These are phyloP conservation scores for Diceros bicornis DNA, from an alignment of 2,797 vertebrate species.

Conservation along the genomic window DNA sequence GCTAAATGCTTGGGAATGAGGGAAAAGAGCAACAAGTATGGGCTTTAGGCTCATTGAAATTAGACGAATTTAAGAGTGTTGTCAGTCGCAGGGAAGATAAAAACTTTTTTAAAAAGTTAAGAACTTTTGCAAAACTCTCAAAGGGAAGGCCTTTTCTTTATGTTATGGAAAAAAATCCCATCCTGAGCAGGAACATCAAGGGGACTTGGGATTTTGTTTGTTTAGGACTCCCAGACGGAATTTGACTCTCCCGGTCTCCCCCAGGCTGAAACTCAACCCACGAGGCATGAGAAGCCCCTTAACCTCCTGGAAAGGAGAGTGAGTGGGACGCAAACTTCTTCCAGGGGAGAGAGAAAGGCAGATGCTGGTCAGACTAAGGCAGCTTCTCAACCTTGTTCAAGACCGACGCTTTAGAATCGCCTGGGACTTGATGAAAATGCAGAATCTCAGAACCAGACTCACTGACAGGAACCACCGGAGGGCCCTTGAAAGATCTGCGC, in stretches of 20 bases:
- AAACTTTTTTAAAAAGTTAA: background rate
- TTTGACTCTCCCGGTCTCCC: too few species aligned
- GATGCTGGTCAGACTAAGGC: background rate
- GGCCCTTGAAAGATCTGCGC: too few species aligned
- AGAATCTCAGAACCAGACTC: too few species aligned
- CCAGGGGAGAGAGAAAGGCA: too few species aligned
- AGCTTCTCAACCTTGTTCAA: background rate
- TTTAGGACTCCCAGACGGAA: background rate
- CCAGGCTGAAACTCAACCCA: too few species aligned
- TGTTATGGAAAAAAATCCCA: too few species aligned
- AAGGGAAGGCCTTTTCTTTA: background rate
- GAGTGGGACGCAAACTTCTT: background rate
- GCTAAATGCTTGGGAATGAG: background rate
- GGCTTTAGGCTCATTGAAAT: rapidly evolving
- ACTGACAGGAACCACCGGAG: too few species aligned
- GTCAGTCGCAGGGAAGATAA: background rate
- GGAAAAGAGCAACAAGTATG: rapidly evolving
- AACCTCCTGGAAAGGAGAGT: background rate
- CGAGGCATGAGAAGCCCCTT: too few species aligned
- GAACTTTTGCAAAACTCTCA: background rate
- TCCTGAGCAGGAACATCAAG: background rate
- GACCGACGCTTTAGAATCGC: background rate
- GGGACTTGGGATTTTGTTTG: too few species aligned
- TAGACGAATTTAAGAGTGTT: background rate
- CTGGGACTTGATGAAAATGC: too few species aligned